Evolutionary conservation across 2,113 vertebrate genomes (phyloP), one percentile per base, ranked within the genome.

Genomic region (Protobothrops mucrosquamatus): DNA sequence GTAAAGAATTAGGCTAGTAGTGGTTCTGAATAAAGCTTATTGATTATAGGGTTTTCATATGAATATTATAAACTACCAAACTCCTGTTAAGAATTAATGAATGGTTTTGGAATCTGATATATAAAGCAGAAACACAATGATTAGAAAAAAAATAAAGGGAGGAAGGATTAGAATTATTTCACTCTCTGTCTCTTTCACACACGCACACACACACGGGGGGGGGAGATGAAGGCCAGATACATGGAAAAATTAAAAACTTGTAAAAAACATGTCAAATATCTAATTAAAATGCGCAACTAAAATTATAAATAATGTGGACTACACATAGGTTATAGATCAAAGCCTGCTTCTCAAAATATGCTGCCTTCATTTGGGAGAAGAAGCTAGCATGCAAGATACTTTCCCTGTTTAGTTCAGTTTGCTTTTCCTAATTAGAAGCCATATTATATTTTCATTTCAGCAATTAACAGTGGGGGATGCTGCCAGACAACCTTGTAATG

Each of bases 401-500:
- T 87, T 23, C 90, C 46, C 87, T 94, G 15, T 94, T 92, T 92
- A 52, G 94, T 89, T 90, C 48, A 92, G 61, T 52, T 87, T 93
- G 51, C 59, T 95, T 95, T 96, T 85, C 93, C 88, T 91, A 94
- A 94, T 96, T 93, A 94, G 87, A 93, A 95, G 86, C 92, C 94
- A 95, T 94, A 88, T 94, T 94, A 87, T 96, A 96, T 95, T 89
- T 94, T 94, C 94, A 92, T 85, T 94, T 90, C 92, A 87, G 95
- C 87, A 94, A 97, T 97, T 96, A 95, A 95, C 93, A 94, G 94
- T 92, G 96, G 43, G 91, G 86, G 64, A 61, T 93, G 34, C 87
- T 97, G 95, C 92, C 94, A 97, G 94, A 95, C 91, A 95, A 94
- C 94, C 92, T 95, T 93, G 87, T 94, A 95, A 95, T 95, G 95